Percentiles rank a stretch among this genome's conserved stretches.
These are phyloP conservation scores for Panthera tigris DNA, from an alignment of 2,113 vertebrate genomes.

Conservation along the genomic window DNA sequence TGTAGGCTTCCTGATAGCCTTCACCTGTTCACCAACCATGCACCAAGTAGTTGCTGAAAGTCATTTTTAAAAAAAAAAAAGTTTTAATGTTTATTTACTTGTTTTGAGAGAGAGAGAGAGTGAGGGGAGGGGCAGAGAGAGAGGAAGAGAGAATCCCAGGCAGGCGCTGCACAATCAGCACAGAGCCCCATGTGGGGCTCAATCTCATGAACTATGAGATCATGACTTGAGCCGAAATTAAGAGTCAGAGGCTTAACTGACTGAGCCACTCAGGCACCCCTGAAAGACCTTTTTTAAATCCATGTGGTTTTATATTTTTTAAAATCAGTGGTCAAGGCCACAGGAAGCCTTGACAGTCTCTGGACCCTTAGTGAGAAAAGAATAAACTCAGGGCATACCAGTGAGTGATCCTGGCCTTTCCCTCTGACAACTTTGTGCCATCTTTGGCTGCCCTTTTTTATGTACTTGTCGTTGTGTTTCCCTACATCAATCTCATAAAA, in stretches of 20 bases:
- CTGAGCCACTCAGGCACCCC: background rate
- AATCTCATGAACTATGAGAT: too few species aligned
- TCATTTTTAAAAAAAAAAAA: background rate
- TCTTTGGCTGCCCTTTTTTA: slow-evolving; percentile 82
- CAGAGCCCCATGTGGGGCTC: too few species aligned
- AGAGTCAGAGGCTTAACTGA: too few species aligned
- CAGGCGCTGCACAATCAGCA: too few species aligned
- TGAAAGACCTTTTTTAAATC: background rate
- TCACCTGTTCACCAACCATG: background rate
- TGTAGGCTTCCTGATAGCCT: background rate
- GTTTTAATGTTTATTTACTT: too few species aligned
- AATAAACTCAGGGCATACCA: slow-evolving; percentile 69
- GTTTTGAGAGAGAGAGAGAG: too few species aligned
- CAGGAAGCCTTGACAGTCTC: slow-evolving; percentile 12
- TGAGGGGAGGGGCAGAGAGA: too few species aligned
- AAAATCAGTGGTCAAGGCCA: slow-evolving; percentile 69
- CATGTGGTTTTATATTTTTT: background rate
- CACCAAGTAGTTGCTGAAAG: background rate
- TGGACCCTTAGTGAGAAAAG: slow-evolving; percentile 60
- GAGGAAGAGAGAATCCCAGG: too few species aligned
- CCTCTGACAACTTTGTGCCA: slow-evolving; percentile 71
- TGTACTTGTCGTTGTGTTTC: slow-evolving; percentile 82
- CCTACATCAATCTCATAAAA: slow-evolving; percentile 84
- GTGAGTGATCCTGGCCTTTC: slow-evolving; percentile 69
- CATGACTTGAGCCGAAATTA: too few species aligned